Evolutionary conservation across 2,797 vertebrate species (phyloP), one percentile per base, ranked within the genome.

Genomic region (Brachyrhaphis roseni): DNA sequence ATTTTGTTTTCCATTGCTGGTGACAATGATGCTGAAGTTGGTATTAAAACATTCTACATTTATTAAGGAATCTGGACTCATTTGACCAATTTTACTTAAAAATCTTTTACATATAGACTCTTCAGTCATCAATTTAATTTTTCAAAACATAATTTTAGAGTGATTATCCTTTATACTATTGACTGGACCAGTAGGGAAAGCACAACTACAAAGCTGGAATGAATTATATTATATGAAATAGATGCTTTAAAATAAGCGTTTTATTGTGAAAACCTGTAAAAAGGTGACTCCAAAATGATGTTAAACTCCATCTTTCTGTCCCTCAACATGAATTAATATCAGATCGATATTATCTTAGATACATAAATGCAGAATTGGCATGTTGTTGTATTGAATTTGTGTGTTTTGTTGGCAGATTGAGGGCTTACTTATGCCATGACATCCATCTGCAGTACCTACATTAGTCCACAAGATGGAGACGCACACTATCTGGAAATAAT

Each of bases 391-490:
- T 23, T 39, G 7, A 31, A 15, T n/a, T 28, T 46, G n/a, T 72
- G 39, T 28, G 5, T 18, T 72, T 72, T 46, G 45, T 10, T 47
- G 3, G 4, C 28, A 1, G n/a, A 20, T 18, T 6, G 43, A 16
- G 13, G n/a, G 23, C 0, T 8, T 5, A 64, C 11, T 49, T 10
- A 12, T 26, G 3, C 59, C 8, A 26, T 12, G 23, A 2, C 34
- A 47, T 45, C 26, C 15, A 76, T 28, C 31, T n/a, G 92, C 78
- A 93, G 80, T 15, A 66, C 64, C 75, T 41, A 11, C 15, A 0
- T 84, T 77, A 78, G 39, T 76, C 91, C 94, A 73, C 46, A 73
- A 90, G 93, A 84, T 90, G 92, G 92, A 90, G 90, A 87, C 91
- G 74, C 78, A 82, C 84, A 82, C 89, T 86, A 80, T 31, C 3